phyloP scores from a whole-genome alignment of 1,140 invertebrate genomes.

The Glossosoma conforme region DNA sequence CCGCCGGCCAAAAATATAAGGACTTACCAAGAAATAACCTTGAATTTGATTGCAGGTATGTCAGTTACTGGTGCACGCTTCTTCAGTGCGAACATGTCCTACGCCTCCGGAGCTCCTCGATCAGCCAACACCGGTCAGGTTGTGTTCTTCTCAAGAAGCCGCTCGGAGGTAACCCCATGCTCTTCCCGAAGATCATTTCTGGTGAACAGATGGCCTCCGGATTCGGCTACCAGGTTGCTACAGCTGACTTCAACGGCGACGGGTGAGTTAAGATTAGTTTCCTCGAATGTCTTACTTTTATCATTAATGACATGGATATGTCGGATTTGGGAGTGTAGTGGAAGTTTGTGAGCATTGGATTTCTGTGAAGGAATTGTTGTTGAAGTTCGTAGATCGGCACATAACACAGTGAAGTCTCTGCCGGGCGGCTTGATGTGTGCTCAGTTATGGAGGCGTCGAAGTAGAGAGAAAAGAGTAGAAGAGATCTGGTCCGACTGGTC shows the following conservation, averaged over 20 bases:
- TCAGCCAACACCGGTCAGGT: conserved; percentile 83
- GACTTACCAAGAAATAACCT: no score
- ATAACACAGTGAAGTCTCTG: no score
- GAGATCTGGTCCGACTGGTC: no score
- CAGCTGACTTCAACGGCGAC: conserved; percentile 83
- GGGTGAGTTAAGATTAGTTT: conserved; percentile 53
- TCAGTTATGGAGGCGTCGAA: no score
- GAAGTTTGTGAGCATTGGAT: no score
- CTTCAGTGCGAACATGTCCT: conserved; percentile 61
- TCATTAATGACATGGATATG: not conserved
- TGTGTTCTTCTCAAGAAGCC: conserved; percentile 67
- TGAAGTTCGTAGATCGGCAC: no score
- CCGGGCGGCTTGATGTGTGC: no score
- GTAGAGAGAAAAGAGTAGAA: no score
- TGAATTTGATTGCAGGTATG: conserved; percentile 81
- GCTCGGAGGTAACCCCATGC: conserved; percentile 52
- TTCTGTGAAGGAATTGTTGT: no score
- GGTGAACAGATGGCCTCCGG: conserved; percentile 85
- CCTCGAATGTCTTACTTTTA: conserved; percentile 17
- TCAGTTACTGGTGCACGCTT: conserved; percentile 79
- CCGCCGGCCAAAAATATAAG: no score
- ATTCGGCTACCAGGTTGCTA: conserved; percentile 82
- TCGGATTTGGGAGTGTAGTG: no score
- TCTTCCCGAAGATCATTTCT: conserved; percentile 59
- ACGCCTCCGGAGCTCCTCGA: conserved; percentile 81